Conservation (phyloP, 2,797 vertebrate species). For the Acomys russatus region DNA sequence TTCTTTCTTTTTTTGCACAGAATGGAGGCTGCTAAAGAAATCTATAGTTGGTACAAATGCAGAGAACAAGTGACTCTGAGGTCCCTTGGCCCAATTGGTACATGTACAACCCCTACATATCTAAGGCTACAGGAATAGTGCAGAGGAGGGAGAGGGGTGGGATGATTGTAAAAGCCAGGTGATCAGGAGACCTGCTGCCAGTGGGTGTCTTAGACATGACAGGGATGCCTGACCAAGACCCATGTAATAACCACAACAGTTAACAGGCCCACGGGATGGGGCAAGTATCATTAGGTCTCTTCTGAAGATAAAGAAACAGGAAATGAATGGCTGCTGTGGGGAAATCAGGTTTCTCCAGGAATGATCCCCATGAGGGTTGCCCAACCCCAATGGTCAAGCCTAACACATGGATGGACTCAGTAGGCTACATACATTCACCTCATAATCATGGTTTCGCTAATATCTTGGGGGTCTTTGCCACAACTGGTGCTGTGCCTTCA, state of each 20-base stretch:
- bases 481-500: neutral
- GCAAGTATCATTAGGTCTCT: too few species aligned
- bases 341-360: neutral
- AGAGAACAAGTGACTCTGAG: neutral
- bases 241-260: neutral
- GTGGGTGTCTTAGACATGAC: neutral
- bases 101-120: neutral
- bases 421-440: too few species aligned
- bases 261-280: neutral
- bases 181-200: too few species aligned
- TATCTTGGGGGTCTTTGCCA: neutral
- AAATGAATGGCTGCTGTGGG: neutral
- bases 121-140: neutral
- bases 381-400: neutral
- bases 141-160: neutral
- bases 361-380: neutral
- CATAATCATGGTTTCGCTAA: neutral
- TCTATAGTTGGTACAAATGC: neutral
- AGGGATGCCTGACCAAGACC: too few species aligned
- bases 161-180: too few species aligned
- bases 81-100: neutral
- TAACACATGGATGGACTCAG: neutral
- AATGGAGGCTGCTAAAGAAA: neutral
- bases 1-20: too few species aligned
- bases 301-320: neutral